Evolutionary conservation across 2,888 invertebrate species (phyloP).

Genomic region (Metallyticus violacea): DNA sequence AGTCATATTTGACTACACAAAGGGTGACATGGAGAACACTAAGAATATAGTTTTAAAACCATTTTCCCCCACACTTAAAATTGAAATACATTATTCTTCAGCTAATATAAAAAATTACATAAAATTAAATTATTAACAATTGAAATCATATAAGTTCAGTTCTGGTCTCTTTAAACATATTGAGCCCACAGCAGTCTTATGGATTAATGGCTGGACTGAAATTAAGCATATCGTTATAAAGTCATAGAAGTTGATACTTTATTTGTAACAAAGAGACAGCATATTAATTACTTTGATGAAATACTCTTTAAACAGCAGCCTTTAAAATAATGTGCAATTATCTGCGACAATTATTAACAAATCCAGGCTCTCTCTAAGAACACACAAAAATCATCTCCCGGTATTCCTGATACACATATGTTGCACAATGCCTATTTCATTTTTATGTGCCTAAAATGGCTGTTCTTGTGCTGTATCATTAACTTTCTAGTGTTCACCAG

Average conservation of each 20-base stretch:
- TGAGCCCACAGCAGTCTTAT: background rate
- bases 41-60: background rate
- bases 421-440: background rate
- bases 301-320: background rate
- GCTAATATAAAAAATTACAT: too few relatives aligned
- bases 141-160: background rate
- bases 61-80: background rate
- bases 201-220: background rate
- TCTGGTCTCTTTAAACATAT: background rate
- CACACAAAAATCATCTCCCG: background rate
- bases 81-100: background rate
- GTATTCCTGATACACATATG: background rate
- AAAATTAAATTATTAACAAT: background rate
- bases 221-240: too few relatives aligned
- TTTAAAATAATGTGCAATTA: background rate
- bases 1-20: background rate
- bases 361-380: background rate
- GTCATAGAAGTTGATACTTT: background rate
- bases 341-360: background rate
- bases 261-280: background rate
- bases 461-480: background rate
- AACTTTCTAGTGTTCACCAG: background rate
- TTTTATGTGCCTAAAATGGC: background rate
- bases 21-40: background rate
- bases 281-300: background rate